phyloP scores from a whole-genome alignment of 2,888 invertebrate species.

The Chrysina gloriosa region DNA sequence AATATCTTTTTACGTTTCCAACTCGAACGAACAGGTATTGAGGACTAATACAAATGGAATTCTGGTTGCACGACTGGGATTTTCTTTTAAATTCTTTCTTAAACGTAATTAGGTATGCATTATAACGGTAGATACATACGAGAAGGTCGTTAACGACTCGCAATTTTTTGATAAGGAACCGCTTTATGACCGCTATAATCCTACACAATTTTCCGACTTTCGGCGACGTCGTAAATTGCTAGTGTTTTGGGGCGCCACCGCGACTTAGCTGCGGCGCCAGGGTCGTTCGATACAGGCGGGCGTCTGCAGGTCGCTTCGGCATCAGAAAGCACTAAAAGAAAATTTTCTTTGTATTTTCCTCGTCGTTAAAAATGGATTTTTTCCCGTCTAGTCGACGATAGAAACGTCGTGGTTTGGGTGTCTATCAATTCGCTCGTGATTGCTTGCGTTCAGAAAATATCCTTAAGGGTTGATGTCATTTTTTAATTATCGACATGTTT shows the following conservation, averaged over 20 bases:
- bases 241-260: constrained; percentile 57
- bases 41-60: too few relatives aligned
- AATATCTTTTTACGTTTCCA: too few relatives aligned
- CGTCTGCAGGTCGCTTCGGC: constrained; percentile 57
- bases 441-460: not conserved
- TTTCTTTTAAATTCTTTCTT: too few relatives aligned
- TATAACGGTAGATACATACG: not conserved
- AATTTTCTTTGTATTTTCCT: constrained; percentile 21
- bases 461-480: too few relatives aligned
- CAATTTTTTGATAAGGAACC: constrained; percentile 19
- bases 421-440: not conserved
- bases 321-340: constrained; percentile 49
- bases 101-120: too few relatives aligned
- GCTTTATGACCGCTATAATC: constrained; percentile 44
- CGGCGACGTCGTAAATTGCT: constrained; percentile 57
- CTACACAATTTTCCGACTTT: constrained; percentile 53
- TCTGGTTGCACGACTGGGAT: too few relatives aligned
- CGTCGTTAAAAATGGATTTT: not conserved
- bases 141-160: too few relatives aligned
- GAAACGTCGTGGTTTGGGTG: not conserved
- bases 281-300: constrained; percentile 58
- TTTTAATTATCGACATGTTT: too few relatives aligned
- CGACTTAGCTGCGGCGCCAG: constrained; percentile 57
- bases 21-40: too few relatives aligned
- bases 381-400: not conserved